A percentile compares a stretch with the other conserved stretches of the same genome.
Conservation (phyloP, 2,888 invertebrate genomes). For the Sesia apiformis region DNA sequence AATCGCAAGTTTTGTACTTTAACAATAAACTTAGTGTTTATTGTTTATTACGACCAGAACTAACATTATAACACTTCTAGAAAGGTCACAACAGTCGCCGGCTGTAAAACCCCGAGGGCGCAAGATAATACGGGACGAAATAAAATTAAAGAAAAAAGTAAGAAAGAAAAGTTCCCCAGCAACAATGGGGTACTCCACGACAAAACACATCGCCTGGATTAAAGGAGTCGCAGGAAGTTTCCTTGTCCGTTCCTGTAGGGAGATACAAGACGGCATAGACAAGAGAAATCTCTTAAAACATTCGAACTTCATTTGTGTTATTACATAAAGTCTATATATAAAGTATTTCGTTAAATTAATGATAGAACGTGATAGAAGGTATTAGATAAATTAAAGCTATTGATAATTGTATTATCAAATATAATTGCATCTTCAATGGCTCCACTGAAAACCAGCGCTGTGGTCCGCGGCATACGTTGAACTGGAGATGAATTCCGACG, state of each 20-base stretch:
- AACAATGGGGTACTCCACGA: conserved; percentile 56
- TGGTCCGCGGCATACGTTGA: no score
- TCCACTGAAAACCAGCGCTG: no score
- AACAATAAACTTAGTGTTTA: no score
- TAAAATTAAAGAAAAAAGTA: conserved; percentile 58
- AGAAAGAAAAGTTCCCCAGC: conserved; percentile 44
- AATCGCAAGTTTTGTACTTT: no score
- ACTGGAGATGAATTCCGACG: no score
- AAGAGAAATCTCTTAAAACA: conserved; percentile 24
- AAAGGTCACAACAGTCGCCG: conserved; percentile 17
- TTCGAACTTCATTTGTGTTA: background rate
- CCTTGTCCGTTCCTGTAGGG: conserved; percentile 17
- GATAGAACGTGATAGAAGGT: no score
- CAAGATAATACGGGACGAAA: conserved; percentile 39
- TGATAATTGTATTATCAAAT: no score
- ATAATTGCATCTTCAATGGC: no score
- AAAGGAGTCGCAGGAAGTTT: conserved; percentile 33
- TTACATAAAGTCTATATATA: no score
- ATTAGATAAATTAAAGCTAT: no score
- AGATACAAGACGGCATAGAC: conserved; percentile 13
- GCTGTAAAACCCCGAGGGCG: conserved; percentile 20
- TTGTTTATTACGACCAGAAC: background rate
- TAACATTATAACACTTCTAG: background rate
- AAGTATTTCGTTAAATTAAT: no score
- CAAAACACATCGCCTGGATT: conserved; percentile 67